Evolutionary conservation across 2,888 invertebrate species (phyloP).

Genomic region (Athalia cordata): DNA sequence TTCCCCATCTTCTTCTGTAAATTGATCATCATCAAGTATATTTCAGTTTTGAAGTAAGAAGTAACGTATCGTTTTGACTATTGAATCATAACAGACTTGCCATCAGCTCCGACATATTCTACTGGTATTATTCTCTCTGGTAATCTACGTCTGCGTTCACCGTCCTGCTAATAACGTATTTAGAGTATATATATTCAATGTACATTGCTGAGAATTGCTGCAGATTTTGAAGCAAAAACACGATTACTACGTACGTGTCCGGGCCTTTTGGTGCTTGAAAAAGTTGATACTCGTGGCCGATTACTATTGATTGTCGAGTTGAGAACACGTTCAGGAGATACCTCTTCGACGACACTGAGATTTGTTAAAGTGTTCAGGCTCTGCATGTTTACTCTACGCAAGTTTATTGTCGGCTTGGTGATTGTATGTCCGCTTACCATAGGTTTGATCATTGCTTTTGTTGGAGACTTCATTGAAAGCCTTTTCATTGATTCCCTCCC

Average conservation of each 20-base stretch:
- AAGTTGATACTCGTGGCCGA: constrained; percentile 13
- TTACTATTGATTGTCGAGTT: constrained; percentile 28
- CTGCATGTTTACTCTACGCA: constrained; percentile 68
- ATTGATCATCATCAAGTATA: background rate
- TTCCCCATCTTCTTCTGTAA: constrained; percentile 55
- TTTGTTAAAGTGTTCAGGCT: constrained; percentile 57
- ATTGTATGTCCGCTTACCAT: constrained; percentile 71
- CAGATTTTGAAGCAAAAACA: background rate
- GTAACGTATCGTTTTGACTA: background rate
- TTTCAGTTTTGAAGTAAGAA: background rate
- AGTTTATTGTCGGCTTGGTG: constrained; percentile 70
- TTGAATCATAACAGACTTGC: constrained; percentile 52
- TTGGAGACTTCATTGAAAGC: constrained; percentile 64
- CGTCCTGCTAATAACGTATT: constrained; percentile 55
- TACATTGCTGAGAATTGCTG: background rate
- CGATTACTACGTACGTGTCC: constrained; percentile 55
- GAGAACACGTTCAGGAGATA: constrained; percentile 46
- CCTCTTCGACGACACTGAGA: constrained; percentile 66
- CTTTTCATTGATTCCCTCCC: constrained; percentile 60
- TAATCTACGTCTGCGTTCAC: constrained; percentile 55
- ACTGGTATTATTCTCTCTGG: constrained; percentile 61
- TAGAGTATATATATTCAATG: background rate
- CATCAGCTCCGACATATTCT: constrained; percentile 56
- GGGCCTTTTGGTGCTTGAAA: constrained; percentile 32
- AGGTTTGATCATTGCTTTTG: constrained; percentile 69